Evolutionary conservation across 2,113 vertebrate genomes (phyloP).

Genomic region (Labeo catla): DNA sequence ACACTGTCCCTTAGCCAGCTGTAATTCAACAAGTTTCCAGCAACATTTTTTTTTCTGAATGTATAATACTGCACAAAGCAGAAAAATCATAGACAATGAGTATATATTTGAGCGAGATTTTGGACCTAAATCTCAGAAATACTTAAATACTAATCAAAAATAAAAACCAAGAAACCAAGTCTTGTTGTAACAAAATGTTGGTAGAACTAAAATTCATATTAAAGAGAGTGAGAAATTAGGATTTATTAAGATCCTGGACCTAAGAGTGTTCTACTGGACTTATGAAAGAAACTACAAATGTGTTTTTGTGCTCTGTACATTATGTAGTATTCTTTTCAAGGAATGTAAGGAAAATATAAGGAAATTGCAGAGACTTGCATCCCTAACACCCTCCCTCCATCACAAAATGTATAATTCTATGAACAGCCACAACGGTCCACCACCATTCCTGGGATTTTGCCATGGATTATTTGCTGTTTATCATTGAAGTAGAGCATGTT

Average conservation of each 20-base stretch:
- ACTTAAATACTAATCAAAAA: conserved; percentile 5
- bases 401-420: conserved; percentile 70
- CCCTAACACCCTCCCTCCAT: background rate
- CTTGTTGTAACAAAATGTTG: background rate
- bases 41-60: conserved; percentile 8
- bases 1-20: conserved; percentile 64
- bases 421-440: conserved; percentile 97
- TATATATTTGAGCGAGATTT: background rate
- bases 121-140: background rate
- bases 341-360: conserved; percentile 5
- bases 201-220: background rate
- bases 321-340: background rate
- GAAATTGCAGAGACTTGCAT: conserved; percentile 2
- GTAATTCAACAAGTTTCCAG: conserved; percentile 63
- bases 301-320: background rate
- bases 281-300: background rate
- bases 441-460: conserved; percentile 98
- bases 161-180: background rate
- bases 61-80: background rate
- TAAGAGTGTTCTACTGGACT: background rate
- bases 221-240: background rate
- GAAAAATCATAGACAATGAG: background rate
- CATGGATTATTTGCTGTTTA: conserved; percentile 99
- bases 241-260: background rate
- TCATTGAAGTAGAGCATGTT: conserved; percentile 99